These are phyloP conservation scores for Piprites chloris DNA, from an alignment of 2,113 vertebrate species.

Conservation along the genomic window DNA sequence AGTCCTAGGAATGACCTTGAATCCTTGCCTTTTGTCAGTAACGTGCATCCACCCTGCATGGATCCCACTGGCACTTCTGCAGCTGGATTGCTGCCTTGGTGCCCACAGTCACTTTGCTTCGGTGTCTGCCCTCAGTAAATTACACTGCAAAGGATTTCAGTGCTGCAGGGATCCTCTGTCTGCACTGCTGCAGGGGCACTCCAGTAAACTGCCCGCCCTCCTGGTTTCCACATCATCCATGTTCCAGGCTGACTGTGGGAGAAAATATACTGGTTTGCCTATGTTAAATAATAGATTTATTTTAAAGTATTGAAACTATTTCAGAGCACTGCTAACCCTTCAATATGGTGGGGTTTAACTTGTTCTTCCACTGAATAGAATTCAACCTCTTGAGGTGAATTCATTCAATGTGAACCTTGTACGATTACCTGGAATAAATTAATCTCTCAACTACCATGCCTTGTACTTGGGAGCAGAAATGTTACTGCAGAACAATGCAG, in stretches of 20 bases:
- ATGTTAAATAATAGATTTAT: not conserved
- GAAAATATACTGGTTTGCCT: not conserved
- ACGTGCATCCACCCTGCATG: not conserved
- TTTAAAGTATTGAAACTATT: not conserved
- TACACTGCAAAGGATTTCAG: not conserved
- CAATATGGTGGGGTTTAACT: not conserved
- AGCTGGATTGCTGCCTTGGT: not conserved
- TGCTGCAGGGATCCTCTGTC: not conserved
- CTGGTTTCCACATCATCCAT: not conserved
- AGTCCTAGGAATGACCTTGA: slow-evolving; percentile 18
- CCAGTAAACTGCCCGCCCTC: not conserved
- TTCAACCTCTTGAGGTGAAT: not conserved
- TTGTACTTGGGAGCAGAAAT: not conserved
- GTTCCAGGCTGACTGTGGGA: not conserved
- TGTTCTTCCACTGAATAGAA: not conserved
- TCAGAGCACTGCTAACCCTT: not conserved
- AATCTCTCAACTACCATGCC: not conserved
- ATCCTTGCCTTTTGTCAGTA: not conserved
- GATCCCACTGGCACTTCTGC: not conserved
- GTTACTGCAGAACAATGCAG: not conserved
- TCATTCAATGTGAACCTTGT: not conserved
- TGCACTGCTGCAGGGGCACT: not conserved
- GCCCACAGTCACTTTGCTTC: not conserved
- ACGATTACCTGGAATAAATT: not conserved
- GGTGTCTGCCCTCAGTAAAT: not conserved